Evolutionary conservation across 30 jellyfish, hydroid and myxozoan genomes (phyloP), one percentile per base, ranked within the genome.

Genomic region (Morbakka virulenta): DNA sequence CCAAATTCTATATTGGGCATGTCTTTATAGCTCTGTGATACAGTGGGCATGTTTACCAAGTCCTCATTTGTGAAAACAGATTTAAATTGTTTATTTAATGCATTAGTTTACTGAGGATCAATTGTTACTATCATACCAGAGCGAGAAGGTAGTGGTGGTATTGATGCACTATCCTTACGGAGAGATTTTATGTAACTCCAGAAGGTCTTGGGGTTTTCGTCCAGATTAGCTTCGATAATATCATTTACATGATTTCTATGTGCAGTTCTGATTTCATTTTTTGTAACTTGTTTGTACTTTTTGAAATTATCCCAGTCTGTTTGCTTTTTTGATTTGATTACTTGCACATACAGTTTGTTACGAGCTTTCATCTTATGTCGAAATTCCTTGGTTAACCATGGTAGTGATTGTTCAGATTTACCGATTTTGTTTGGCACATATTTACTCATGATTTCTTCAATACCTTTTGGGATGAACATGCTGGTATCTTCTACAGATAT

Each of bases 71-170:
- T n/a, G n/a, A n/a, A n/a, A n/a, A n/a, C n/a, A n/a, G 72, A 61
- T 35, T 21, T 61, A 61, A 61, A 61, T 35, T 61, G 72, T 61
- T 61, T 35, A 4, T 61, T 61, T 35, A 61, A 61, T 32, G 72
- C 72, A 6, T 61, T 61, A n/a, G n/a, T n/a, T n/a, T n/a, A n/a
- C 28, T 61, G 72, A 35, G 28, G 72, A 14, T 61, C 72, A 21
- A 35, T 61, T 61, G 72, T 21, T 61, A 35, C 62, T 61, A 35
- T 32, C 35, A 61, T 61, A 32, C 28, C 28, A n/a, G 72, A 61
- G 28, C 35, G 24, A 61, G 72, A 2, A 1, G 72, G 28, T 61
- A 61, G 72, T 35, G 72, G 24, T 61, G 72, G 72, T 2, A 61
- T n/a, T n/a, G n/a, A n/a, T n/a, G n/a, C n/a, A n/a, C n/a, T n/a